These are phyloP conservation scores for Gymnocephalus cernua DNA, from an alignment of 2,113 vertebrate species.

Conservation along the genomic window DNA sequence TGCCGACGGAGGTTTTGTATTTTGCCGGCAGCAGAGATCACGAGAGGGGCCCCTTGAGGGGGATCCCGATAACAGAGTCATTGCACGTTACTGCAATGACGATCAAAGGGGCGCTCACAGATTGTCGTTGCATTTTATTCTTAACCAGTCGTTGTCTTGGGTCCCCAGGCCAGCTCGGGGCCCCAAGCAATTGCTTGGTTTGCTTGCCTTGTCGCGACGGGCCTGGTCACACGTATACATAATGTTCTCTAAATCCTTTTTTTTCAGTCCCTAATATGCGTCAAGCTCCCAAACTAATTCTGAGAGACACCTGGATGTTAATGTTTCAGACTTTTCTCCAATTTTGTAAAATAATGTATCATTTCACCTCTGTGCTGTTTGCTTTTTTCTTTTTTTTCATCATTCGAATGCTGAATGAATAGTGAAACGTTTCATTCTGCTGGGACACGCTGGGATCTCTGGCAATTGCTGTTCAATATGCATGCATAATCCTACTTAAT, in stretches of 20 bases:
- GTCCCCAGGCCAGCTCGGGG: too few relatives aligned
- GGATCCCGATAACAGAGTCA: too few relatives aligned
- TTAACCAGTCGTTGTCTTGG: too few relatives aligned
- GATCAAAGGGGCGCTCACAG: too few relatives aligned
- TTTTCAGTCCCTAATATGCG: neutral
- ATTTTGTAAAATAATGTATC: neutral
- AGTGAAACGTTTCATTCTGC: neutral
- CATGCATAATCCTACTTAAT: conserved; percentile 23
- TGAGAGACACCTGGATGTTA: neutral
- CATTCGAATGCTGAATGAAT: neutral
- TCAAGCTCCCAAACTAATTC: neutral
- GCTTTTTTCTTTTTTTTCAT: neutral
- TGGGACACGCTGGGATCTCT: neutral
- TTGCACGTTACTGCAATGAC: too few relatives aligned
- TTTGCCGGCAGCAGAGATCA: too few relatives aligned
- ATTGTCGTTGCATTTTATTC: too few relatives aligned
- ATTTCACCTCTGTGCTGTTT: too few relatives aligned
- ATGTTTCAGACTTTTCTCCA: neutral
- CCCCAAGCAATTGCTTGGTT: too few relatives aligned
- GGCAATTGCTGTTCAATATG: conserved; percentile 32
- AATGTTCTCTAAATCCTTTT: neutral
- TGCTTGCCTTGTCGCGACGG: too few relatives aligned
- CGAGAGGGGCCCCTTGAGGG: too few relatives aligned
- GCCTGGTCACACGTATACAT: neutral
- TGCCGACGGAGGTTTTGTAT: too few relatives aligned